phyloP scores from a whole-genome alignment of 1,140 invertebrate species.

The Hyles euphorbiae region DNA sequence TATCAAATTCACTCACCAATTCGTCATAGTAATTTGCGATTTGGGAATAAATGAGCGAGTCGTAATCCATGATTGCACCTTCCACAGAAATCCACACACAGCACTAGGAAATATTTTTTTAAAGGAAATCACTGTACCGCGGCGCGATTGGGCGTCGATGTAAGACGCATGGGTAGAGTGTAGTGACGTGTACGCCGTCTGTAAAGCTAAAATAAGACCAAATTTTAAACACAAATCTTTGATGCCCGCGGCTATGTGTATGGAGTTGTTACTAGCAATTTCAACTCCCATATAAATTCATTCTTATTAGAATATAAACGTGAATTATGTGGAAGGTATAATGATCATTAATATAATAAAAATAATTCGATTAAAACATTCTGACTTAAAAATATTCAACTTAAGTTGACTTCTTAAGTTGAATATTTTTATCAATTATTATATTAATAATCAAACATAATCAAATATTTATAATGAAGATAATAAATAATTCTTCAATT shows the following conservation, averaged over 20 bases:
- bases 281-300: background rate
- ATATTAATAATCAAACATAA: too few relatives aligned
- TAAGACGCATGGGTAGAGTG: conserved; percentile 70
- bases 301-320: too few relatives aligned
- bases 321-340: too few relatives aligned
- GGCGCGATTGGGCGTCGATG: conserved; percentile 46
- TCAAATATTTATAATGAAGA: too few relatives aligned
- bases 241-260: conserved; percentile 37
- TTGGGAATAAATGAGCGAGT: conserved; percentile 64
- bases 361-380: too few relatives aligned
- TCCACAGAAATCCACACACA: conserved; percentile 15
- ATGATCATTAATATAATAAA: too few relatives aligned
- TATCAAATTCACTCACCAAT: conserved; percentile 42
- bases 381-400: too few relatives aligned
- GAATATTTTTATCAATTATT: too few relatives aligned
- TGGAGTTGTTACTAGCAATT: conserved; percentile 37
- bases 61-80: conserved; percentile 61
- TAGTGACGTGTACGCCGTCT: conserved; percentile 65
- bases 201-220: conserved; percentile 75
- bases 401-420: too few relatives aligned
- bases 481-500: too few relatives aligned
- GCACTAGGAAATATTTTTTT: conserved; percentile 2
- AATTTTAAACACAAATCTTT: conserved; percentile 75
- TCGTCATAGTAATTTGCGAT: conserved; percentile 70
- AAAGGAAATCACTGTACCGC: background rate